These are phyloP conservation scores for Frankliniella intonsa DNA, from an alignment of 2,888 invertebrate genomes.

Conservation along the genomic window DNA sequence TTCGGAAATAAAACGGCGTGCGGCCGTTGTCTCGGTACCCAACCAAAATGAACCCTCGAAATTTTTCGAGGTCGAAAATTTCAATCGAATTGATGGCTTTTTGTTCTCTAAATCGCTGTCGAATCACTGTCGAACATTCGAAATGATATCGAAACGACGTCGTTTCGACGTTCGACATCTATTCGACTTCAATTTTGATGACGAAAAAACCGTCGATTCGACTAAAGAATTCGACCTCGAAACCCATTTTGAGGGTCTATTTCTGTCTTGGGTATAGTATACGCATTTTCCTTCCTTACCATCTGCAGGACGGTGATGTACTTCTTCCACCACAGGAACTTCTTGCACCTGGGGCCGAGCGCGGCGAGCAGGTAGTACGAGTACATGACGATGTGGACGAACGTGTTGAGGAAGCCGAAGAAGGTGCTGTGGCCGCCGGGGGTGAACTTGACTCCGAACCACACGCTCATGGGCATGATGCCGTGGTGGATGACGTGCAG, in stretches of 20 bases:
- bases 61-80: too few relatives aligned
- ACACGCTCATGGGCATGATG: conserved; percentile 95
- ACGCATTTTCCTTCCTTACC: conserved; percentile 50
- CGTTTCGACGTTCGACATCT: too few relatives aligned
- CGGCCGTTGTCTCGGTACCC: not conserved
- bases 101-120: too few relatives aligned
- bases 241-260: too few relatives aligned
- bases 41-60: too few relatives aligned
- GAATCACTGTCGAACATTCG: too few relatives aligned
- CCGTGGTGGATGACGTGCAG: conserved; percentile 96
- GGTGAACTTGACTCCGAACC: conserved; percentile 95
- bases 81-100: too few relatives aligned
- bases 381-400: conserved; percentile 94
- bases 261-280: too few relatives aligned
- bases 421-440: conserved; percentile 92
- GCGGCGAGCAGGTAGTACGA: conserved; percentile 86
- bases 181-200: too few relatives aligned
- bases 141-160: too few relatives aligned
- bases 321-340: conserved; percentile 94
- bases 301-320: conserved; percentile 89
- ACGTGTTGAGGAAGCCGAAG: conserved; percentile 89
- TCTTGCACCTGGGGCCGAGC: conserved; percentile 76
- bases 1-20: not conserved
- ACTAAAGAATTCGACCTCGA: too few relatives aligned
- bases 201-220: too few relatives aligned